A percentile compares a stretch with the other conserved stretches of the same genome.
phyloP scores from a whole-genome alignment of 2,797 vertebrate genomes.

The Tachyglossus aculeatus region DNA sequence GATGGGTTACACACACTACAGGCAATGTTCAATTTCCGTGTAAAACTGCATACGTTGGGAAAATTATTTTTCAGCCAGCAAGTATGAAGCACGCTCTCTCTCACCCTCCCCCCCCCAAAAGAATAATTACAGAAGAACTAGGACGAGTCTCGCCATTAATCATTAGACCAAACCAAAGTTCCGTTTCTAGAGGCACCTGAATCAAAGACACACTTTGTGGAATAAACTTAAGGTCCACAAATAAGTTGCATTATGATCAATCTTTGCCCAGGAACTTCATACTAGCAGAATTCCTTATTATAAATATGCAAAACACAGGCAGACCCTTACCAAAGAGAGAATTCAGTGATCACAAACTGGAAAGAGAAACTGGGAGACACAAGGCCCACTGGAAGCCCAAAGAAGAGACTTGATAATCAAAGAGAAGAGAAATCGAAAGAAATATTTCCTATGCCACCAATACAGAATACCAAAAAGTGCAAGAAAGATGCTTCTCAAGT shows the following conservation, averaged over 20 bases:
- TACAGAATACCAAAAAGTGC: constrained; percentile 68
- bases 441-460: constrained; percentile 69
- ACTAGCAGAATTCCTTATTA: constrained; percentile 67
- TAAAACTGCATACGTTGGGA: constrained; percentile 28
- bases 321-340: constrained; percentile 70
- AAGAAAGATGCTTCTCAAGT: constrained; percentile 70
- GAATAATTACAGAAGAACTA: constrained; percentile 57
- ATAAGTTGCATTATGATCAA: constrained; percentile 31
- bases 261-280: constrained; percentile 66
- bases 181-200: no score
- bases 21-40: constrained; percentile 43
- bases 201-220: no score
- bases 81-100: background rate
- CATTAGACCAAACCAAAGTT: constrained; percentile 45
- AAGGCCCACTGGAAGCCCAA: constrained; percentile 70
- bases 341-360: constrained; percentile 71
- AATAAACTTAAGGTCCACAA: constrained; percentile 49
- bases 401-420: constrained; percentile 70
- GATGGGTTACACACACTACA: constrained; percentile 44
- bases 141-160: constrained; percentile 65
- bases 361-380: constrained; percentile 71
- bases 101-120: constrained; percentile 46
- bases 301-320: constrained; percentile 69
- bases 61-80: constrained; percentile 59
- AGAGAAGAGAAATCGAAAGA: constrained; percentile 71